These are phyloP conservation scores for Sebastes trivittatus DNA, from an alignment of 2,797 vertebrate species.

Conservation along the genomic window DNA sequence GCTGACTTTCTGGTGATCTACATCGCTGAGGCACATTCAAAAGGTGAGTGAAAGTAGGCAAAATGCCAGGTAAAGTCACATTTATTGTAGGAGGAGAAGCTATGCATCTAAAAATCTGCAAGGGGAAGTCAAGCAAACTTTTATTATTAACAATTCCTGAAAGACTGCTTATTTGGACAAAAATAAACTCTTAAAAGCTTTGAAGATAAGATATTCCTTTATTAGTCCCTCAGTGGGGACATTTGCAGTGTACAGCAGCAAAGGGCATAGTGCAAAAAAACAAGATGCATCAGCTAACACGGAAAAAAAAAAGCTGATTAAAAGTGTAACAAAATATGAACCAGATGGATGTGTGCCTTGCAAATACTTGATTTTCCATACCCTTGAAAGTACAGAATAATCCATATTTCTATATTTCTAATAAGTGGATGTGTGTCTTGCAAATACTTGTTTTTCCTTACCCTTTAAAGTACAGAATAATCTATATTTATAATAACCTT, in stretches of 20 bases:
- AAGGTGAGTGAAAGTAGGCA: constrained; percentile 79
- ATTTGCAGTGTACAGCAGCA: too few species aligned
- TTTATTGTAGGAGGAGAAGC: not conserved
- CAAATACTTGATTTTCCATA: not conserved
- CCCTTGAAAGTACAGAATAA: not conserved
- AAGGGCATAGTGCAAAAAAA: too few species aligned
- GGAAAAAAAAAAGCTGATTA: too few species aligned
- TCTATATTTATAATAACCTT: not conserved
- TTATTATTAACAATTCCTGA: not conserved
- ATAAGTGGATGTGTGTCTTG: not conserved
- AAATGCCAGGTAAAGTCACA: not conserved
- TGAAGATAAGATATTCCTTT: not conserved
- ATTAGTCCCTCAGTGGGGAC: too few species aligned
- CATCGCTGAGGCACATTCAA: constrained; percentile 91
- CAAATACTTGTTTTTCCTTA: not conserved
- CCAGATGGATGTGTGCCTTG: not conserved
- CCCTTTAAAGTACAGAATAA: not conserved
- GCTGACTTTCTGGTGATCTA: constrained; percentile 94
- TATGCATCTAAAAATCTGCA: not conserved
- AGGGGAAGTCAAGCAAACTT: not conserved
- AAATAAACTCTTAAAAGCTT: not conserved
- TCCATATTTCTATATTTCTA: not conserved
- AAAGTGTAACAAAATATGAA: too few species aligned
- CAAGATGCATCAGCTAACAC: too few species aligned
- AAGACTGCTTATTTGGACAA: not conserved